Evolutionary conservation across 1,140 invertebrate genomes (phyloP), one percentile per base, ranked within the genome.

Genomic region (Apis cerana): DNA sequence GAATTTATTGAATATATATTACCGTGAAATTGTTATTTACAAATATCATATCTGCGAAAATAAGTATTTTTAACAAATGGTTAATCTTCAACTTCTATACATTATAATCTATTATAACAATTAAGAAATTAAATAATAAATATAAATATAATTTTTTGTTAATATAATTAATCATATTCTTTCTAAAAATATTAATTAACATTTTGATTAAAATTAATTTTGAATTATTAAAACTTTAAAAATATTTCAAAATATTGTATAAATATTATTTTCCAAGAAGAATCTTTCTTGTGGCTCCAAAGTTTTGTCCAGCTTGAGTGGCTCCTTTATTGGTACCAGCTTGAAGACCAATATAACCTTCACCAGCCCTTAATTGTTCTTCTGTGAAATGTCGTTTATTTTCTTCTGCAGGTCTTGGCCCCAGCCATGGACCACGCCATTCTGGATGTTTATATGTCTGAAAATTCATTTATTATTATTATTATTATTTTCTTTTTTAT

Each of bases 281-380:
- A 93, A 98, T 98, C 94, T 98, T 98, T 92, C 97, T 96, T 83
- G 97, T 97, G 87, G 98, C 99, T 75, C 99, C 99, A 79, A 99
- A 96, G 93, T 97, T 99, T 92, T 98, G 96, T 8, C 99, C 99
- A 65, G 97, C 96, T 94, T 99, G 98, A 67, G 97, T 97, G 84
- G 98, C 98, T 61, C 98, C 98, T 92, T 98, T 98, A 96, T 99
- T 99, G 89, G 96, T 96, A n/a, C 99, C 99, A 89, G 98, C 98
- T 94, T 99, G 99, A 19, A 99, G 96, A 89, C 98, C 98, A 90
- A 99, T 98, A 68, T 99, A 95, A 65, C 96, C 96, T 92, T 99
- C 96, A 17, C 98, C 98, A 81, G 98, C 98, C 83, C 97, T 96
- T 78, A 99, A 93, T 92, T 98, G 97, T 89, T 98, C 98, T 27